Conservation (phyloP, 1,140 invertebrate genomes). For the Babylonia areolata region DNA sequence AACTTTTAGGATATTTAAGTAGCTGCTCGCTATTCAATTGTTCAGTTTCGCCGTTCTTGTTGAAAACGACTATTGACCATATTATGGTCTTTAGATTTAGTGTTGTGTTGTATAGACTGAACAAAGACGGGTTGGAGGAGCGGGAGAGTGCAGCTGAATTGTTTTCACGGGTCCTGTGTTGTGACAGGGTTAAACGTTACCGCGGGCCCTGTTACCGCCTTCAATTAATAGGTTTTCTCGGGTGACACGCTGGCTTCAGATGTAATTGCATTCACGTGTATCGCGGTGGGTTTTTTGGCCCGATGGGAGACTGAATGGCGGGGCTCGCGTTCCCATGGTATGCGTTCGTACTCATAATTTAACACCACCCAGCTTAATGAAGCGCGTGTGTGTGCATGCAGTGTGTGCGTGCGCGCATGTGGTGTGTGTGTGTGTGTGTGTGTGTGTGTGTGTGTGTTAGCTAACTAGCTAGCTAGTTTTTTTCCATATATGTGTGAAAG, state of each 20-base stretch:
- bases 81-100: no score
- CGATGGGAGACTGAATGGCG: no score
- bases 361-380: not conserved
- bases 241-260: not conserved
- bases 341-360: not conserved
- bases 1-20: no score
- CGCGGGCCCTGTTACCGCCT: not conserved
- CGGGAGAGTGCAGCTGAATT: no score
- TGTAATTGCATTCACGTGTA: not conserved
- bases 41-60: no score
- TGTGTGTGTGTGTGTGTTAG: conserved; percentile 7
- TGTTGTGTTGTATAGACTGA: no score
- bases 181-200: not conserved
- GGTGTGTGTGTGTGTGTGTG: conserved; percentile 25
- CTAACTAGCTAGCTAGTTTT: not conserved
- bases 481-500: no score
- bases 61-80: no score
- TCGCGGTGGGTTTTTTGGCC: no score
- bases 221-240: not conserved
- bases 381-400: not conserved
- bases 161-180: no score
- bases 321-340: not conserved
- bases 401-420: not conserved
- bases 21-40: no score
- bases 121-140: no score